Percentiles rank a stretch among this genome's conserved stretches.
These are phyloP conservation scores for Falco cherrug DNA, from an alignment of 2,797 vertebrate genomes.

Conservation along the genomic window DNA sequence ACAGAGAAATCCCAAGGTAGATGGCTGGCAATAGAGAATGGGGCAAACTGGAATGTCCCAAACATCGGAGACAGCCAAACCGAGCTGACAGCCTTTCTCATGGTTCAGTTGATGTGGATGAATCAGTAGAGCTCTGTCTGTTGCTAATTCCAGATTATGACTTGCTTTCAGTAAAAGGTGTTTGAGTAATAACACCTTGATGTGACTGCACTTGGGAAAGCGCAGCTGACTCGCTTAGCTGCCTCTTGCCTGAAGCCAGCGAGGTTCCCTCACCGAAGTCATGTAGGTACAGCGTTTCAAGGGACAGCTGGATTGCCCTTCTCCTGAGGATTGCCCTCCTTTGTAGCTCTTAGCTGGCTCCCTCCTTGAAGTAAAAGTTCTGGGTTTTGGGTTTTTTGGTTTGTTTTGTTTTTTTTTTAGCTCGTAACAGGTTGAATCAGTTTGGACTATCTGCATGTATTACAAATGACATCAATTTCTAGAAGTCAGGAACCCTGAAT, in stretches of 20 bases:
- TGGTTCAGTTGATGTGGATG: background rate
- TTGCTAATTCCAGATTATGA: fast-evolving
- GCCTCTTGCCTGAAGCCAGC: background rate
- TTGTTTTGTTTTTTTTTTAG: background rate
- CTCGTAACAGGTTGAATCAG: background rate
- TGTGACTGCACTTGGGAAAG: background rate
- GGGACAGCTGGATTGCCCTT: background rate
- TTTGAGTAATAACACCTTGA: background rate
- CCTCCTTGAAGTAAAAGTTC: background rate
- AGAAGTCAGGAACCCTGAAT: background rate
- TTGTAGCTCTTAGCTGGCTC: background rate
- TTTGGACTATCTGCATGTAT: background rate
- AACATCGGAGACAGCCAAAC: background rate
- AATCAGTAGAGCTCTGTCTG: background rate
- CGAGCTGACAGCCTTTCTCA: fast-evolving
- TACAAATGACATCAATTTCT: background rate
- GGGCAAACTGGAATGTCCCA: background rate
- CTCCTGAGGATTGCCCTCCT: fast-evolving
- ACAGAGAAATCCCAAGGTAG: background rate
- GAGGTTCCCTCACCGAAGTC: background rate
- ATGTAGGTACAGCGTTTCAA: fast-evolving
- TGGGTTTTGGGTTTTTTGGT: background rate
- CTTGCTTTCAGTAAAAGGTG: background rate
- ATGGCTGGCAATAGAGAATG: background rate
- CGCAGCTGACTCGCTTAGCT: background rate